Evolutionary conservation across 2,888 invertebrate genomes (phyloP), one percentile per base, ranked within the genome.

Genomic region (Mesochorus sp.): DNA sequence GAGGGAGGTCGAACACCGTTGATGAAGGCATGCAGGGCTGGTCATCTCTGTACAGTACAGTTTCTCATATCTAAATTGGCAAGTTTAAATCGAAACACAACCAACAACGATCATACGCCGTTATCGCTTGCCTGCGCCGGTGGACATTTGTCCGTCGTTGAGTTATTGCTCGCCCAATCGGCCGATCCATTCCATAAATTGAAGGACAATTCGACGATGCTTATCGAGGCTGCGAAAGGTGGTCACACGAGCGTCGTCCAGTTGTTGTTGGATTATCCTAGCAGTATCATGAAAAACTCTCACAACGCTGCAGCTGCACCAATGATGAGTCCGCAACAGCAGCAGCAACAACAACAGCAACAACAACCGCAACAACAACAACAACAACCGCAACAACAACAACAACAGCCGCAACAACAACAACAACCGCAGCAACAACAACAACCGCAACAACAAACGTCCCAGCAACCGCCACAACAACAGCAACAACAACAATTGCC

Each of bases 21-120:
- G 88, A 99, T 99, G 99, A 99, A 99, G 92, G 99, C 99, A 24
- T 98, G 98, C 84, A 94, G 99, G 83, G 98, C 98, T 12, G 99
- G 99, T 0, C 98, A 99, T 91, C 92, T 97, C 67, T 97, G 97
- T 92, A 98, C 99, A 81, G 98, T 99, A 84, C 97, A 98, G 93
- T 98, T 97, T 93, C 95, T 99, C 79, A 95, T 99, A 83, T 94
- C 95, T 71, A 97, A 97, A 91, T 94, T 95, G 80, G 97, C 96
- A 17, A 95, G 96, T 91, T 95, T 97, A n/a, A 96, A 97, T 87
- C 94, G 95, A 81, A 95, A 96, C 92, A 97, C 98, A 5, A 96
- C 97, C 77, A 96, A 96, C 91, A 98, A 98, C 91, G 99, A 99
- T 92, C 98, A 99, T 91, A 99, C 99, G 14, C 98, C 99, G 24